Base-by-base conservation (phyloP, 2,888 invertebrate species). In the Ennomos fuscantarius region DNA sequence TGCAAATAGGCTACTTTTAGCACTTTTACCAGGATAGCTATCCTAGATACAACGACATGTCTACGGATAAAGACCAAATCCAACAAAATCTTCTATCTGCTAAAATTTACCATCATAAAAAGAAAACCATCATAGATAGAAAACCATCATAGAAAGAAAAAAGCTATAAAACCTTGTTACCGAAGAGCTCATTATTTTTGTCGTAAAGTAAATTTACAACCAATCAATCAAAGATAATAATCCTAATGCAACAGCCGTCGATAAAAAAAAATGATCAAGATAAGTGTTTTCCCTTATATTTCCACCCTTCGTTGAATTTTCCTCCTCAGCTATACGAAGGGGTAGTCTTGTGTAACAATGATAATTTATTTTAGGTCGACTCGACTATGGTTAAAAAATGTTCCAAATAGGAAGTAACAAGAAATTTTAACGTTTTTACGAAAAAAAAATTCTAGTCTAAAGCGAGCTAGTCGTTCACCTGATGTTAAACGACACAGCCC, bases 241-340 rank as follows among this genome's bases (percentile, higher is more conserved):
- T 40, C 45, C 15, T 42, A 42, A 48, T 41, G 39, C 48, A 47
- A 37, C 13, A 49, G 32, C 11, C 9, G 32, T 56, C 60, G 60
- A 56, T 55, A 68, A 72, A 70, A 72, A 70, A 72, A 72, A 66
- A 70, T 72, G 69, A 80, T 79, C 67, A 69, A 68, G 65, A 64
- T 68, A 70, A 73, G 74, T 76, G 70, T 52, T 60, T 70, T 68
- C 62, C 61, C 62, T 55, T 39, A 44, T 57, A 43, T 42, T 53
- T 48, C 65, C 66, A 55, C 65, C 68, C 70, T 68, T 67, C 72
- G 63, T 64, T 60, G 34, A 51, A 63, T 58, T 54, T 46, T 61
- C 55, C 56, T 59, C 46, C 32, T 40, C 8, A 33, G 40, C 31
- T 34, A 34, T 51, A 54, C 40, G 41, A 53, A 53, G 55, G 48